Evolutionary conservation across 2,888 invertebrate species (phyloP).

Genomic region (Oasisia sp.): DNA sequence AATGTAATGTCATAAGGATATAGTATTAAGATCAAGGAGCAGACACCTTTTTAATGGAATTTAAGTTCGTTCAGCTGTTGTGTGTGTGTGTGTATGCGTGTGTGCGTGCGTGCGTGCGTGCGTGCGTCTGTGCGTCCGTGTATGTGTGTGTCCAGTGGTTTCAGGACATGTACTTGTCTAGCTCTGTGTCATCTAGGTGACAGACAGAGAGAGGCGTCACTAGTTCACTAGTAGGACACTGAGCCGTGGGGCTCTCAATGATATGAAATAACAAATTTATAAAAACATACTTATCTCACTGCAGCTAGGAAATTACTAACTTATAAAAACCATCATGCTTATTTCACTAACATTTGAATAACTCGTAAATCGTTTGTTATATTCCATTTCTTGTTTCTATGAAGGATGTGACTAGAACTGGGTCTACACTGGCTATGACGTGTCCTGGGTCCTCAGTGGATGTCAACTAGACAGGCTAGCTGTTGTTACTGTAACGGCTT

Average conservation of each 20-base stretch:
- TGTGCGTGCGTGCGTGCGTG: neutral
- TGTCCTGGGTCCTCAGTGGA: neutral
- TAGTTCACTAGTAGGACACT: neutral
- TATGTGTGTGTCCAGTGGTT: neutral
- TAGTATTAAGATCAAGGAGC: no score
- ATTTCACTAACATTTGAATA: no score
- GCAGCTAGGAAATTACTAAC: neutral
- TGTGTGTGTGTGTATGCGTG: neutral
- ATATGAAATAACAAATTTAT: neutral
- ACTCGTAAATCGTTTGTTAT: no score
- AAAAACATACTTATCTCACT: no score
- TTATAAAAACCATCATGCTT: no score
- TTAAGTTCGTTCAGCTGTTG: neutral
- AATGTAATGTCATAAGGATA: no score
- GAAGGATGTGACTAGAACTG: neutral
- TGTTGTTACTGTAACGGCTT: neutral
- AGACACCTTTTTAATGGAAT: no score
- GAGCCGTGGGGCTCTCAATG: neutral
- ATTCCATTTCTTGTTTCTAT: neutral
- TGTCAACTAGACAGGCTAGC: neutral
- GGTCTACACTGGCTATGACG: constrained; percentile 13
- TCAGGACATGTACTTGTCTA: no score
- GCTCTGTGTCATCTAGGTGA: neutral
- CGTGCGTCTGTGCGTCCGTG: neutral
- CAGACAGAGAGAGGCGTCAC: neutral